A percentile compares a stretch with the other conserved stretches of the same genome.
Conservation (phyloP, 2,888 invertebrate species). For the Tenthredo amoena region DNA sequence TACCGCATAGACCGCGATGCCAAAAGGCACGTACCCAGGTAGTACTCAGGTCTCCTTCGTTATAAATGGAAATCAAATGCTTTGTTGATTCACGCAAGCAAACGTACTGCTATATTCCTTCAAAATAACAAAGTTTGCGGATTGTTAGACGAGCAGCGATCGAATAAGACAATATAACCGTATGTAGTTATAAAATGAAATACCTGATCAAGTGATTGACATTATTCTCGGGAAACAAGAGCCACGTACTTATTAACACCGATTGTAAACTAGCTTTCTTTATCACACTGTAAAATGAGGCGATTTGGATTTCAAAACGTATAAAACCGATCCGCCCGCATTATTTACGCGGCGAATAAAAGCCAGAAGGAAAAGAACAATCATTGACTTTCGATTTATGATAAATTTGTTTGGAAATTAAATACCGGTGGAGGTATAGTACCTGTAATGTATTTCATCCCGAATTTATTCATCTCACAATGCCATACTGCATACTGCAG, state of each 20-base stretch:
- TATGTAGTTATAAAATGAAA: not conserved
- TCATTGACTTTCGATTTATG: not conserved
- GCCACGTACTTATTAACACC: not conserved
- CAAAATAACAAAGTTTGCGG: not conserved
- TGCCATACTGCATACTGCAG: not conserved
- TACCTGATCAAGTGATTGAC: not conserved
- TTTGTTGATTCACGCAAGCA: not conserved
- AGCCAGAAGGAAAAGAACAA: not conserved
- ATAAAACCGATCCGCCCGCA: not conserved
- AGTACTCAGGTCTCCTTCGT: not conserved
- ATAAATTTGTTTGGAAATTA: not conserved
- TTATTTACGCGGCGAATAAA: not conserved
- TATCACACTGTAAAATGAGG: not conserved
- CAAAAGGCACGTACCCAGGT: not conserved
- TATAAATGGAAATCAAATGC: not conserved
- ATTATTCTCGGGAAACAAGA: not conserved
- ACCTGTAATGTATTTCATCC: not conserved
- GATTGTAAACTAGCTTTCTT: not conserved
- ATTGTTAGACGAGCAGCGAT: not conserved
- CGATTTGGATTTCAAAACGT: not conserved
- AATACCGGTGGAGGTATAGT: not conserved
- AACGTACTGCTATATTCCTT: not conserved
- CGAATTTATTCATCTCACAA: not conserved
- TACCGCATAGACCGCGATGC: not conserved
- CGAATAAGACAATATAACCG: not conserved